Evolutionary conservation across 2,797 vertebrate genomes (phyloP).

Genomic region (Fringilla coelebs): DNA sequence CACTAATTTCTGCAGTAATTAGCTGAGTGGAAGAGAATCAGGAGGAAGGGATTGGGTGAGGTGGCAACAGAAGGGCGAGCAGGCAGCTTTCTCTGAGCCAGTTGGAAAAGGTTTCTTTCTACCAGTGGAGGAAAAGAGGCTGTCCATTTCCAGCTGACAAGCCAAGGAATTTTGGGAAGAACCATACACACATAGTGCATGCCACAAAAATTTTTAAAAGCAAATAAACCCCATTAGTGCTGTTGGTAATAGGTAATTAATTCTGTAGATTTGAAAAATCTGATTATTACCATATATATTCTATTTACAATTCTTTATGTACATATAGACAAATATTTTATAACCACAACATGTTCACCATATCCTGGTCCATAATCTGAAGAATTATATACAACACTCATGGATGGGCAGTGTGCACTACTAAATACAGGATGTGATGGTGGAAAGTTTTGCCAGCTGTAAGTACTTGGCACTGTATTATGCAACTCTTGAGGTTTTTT

Average conservation of each 20-base stretch:
- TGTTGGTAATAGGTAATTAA: neutral
- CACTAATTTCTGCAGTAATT: neutral
- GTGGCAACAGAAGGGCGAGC: neutral
- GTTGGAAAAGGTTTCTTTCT: neutral
- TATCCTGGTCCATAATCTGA: neutral
- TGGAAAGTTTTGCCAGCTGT: neutral
- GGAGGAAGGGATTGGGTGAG: neutral
- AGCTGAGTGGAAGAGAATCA: neutral
- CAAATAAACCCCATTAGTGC: neutral
- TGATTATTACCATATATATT: neutral
- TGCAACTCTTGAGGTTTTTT: neutral
- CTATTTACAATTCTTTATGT: constrained; percentile 20
- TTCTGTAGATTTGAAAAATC: neutral
- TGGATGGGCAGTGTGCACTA: neutral
- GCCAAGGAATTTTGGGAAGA: neutral
- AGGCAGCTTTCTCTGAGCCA: neutral
- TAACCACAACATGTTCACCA: neutral
- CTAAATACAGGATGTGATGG: neutral
- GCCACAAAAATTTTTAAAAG: neutral
- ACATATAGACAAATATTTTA: neutral
- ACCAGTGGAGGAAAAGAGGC: neutral
- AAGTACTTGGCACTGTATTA: neutral
- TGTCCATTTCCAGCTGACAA: neutral
- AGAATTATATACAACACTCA: neutral
- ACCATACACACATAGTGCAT: neutral